Conservation (phyloP, 2,113 vertebrate genomes). For the Limanda limanda region DNA sequence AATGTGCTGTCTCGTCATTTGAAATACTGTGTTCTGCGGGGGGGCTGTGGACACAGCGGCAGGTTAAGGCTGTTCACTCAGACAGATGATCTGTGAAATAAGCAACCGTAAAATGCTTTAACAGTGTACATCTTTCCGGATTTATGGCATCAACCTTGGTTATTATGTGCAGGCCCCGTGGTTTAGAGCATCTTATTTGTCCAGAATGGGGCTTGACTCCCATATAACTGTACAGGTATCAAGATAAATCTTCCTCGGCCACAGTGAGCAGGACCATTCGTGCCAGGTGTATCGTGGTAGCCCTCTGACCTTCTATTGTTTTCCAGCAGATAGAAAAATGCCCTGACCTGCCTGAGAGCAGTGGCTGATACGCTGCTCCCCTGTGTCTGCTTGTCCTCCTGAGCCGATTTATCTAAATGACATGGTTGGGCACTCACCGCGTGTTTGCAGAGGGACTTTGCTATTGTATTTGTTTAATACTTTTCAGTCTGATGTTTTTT, state of each 20-base stretch:
- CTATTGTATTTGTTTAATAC: conserved; percentile 25
- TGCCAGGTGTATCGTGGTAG: conserved; percentile 41
- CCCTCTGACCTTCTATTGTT: conserved; percentile 61
- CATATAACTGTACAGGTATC: conserved; percentile 57
- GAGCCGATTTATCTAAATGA: conserved; percentile 40
- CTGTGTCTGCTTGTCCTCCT: conserved; percentile 7
- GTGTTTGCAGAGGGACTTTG: conserved; percentile 19
- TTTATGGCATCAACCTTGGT: conserved; percentile 41
- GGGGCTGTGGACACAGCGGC: not conserved
- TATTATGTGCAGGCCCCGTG: conserved; percentile 38
- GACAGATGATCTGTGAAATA: conserved; percentile 69
- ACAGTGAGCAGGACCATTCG: conserved; percentile 20
- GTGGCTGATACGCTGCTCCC: conserved; percentile 25
- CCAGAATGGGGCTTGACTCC: conserved; percentile 51
- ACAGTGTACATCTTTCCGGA: conserved; percentile 53
- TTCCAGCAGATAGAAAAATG: conserved; percentile 30
- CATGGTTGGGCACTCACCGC: conserved; percentile 34
- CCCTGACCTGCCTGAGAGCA: not conserved
- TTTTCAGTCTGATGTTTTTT: conserved; percentile 15
- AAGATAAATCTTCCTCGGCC: conserved; percentile 56
- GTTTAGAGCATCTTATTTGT: conserved; percentile 52
- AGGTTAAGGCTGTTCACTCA: conserved; percentile 52
- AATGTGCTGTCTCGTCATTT: conserved; percentile 27
- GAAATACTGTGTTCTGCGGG: conserved; percentile 22
- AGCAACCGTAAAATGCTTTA: conserved; percentile 49